Conservation (phyloP, 2,888 invertebrate genomes). For the Fragum sueziense region DNA sequence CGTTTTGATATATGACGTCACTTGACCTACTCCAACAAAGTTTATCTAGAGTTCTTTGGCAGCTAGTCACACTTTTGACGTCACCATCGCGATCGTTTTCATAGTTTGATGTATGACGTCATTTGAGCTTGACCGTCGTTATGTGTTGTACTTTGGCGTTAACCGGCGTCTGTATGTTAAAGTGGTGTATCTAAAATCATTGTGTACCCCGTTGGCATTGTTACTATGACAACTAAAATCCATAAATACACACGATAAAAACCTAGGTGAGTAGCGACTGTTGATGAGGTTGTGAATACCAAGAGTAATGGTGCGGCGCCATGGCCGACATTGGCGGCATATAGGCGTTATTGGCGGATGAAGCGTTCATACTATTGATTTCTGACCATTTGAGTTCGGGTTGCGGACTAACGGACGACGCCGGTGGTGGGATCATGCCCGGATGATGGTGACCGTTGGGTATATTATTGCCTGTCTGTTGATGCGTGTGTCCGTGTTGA, state of each 20-base stretch:
- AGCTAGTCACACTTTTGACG: not conserved
- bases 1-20: no score
- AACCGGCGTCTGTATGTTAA: not conserved
- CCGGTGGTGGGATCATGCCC: conserved; percentile 65
- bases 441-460: conserved; percentile 59
- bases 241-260: conserved; percentile 8
- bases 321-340: conserved; percentile 68
- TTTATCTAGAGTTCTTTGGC: not conserved
- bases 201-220: not conserved
- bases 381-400: conserved; percentile 69
- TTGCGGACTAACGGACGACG: conserved; percentile 71
- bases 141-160: not conserved
- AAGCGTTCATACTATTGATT: conserved; percentile 63
- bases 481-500: conserved; percentile 63
- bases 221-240: conserved; percentile 15
- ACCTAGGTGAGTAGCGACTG: conserved; percentile 67
- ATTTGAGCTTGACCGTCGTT: not conserved
- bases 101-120: no score
- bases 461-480: conserved; percentile 57
- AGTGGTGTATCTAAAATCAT: not conserved
- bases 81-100: no score
- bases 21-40: not conserved
- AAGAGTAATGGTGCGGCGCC: conserved; percentile 69
- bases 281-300: conserved; percentile 70
- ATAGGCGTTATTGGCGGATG: conserved; percentile 65